phyloP scores from a whole-genome alignment of 2,888 invertebrate genomes.

The Mamestra brassicae region DNA sequence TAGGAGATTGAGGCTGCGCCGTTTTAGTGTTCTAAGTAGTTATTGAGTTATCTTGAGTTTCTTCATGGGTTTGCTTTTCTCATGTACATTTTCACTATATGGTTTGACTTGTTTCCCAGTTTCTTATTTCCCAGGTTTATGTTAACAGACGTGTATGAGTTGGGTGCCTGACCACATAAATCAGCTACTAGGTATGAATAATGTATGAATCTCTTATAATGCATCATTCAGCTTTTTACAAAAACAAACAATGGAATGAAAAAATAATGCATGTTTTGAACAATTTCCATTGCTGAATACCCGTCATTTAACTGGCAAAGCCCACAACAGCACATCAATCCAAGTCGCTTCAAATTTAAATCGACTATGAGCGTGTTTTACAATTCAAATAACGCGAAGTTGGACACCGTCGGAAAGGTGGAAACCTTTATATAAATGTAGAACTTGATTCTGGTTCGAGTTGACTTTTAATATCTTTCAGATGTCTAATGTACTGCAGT shows the following conservation, averaged over 20 bases:
- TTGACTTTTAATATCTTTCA: constrained; percentile 78
- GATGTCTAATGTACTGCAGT: constrained; percentile 55
- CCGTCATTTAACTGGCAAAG: constrained; percentile 58
- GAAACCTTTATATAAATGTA: constrained; percentile 79
- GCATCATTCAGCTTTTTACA: not conserved
- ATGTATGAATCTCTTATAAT: not conserved
- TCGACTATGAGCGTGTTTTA: constrained; percentile 74
- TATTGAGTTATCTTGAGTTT: constrained; percentile 9
- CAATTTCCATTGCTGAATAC: constrained; percentile 31
- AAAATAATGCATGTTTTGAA: constrained; percentile 34
- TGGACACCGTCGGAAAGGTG: constrained; percentile 74
- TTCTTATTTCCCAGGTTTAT: not conserved
- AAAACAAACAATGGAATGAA: constrained; percentile 16
- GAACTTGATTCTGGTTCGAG: constrained; percentile 73
- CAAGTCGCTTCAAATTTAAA: constrained; percentile 78
- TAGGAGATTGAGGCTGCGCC: not conserved
- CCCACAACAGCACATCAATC: constrained; percentile 69
- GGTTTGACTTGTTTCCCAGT: not conserved
- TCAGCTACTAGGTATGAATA: not conserved
- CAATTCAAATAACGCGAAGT: constrained; percentile 80
- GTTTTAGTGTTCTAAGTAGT: constrained; percentile 14
- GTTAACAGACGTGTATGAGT: not conserved
- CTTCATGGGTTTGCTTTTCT: not conserved
- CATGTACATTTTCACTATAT: not conserved
- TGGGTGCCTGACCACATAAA: not conserved